phyloP scores from a whole-genome alignment of 2,888 invertebrate species.

The Myathropa florea region DNA sequence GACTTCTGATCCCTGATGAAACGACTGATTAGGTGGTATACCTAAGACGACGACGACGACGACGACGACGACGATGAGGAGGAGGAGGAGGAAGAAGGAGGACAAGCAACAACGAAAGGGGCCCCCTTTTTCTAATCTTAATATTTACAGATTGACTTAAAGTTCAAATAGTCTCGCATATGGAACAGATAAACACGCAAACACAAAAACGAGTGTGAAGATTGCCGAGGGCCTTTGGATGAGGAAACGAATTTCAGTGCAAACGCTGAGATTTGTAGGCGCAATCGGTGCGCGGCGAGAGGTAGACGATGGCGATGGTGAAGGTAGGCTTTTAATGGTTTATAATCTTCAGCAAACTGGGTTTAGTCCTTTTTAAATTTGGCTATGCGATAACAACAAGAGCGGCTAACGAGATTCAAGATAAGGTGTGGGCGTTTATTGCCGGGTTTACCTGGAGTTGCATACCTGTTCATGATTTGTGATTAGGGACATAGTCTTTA shows the following conservation, averaged over 20 bases:
- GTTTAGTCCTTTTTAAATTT: neutral
- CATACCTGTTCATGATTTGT: neutral
- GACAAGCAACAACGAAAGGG: conserved; percentile 1
- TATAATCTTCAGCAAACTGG: neutral
- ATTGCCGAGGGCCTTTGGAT: neutral
- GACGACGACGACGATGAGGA: no score
- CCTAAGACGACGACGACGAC: neutral
- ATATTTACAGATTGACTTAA: conserved; percentile 55
- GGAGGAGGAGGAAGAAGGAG: no score
- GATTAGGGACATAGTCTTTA: neutral
- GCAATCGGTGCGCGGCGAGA: neutral
- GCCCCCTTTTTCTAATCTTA: conserved; percentile 24
- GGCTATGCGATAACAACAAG: neutral
- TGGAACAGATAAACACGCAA: neutral
- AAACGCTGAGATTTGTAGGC: neutral
- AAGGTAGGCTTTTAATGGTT: neutral
- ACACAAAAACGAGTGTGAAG: conserved; percentile 4
- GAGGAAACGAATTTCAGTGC: neutral
- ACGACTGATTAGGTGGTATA: conserved; percentile 52
- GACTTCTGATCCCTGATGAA: conserved; percentile 67
- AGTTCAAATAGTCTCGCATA: conserved; percentile 38
- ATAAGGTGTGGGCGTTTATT: neutral
- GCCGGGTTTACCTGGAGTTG: neutral
- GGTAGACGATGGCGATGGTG: neutral
- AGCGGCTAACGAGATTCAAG: neutral